These are phyloP conservation scores for Pemphredon lugubris DNA, from an alignment of 2,888 invertebrate species.

Conservation along the genomic window DNA sequence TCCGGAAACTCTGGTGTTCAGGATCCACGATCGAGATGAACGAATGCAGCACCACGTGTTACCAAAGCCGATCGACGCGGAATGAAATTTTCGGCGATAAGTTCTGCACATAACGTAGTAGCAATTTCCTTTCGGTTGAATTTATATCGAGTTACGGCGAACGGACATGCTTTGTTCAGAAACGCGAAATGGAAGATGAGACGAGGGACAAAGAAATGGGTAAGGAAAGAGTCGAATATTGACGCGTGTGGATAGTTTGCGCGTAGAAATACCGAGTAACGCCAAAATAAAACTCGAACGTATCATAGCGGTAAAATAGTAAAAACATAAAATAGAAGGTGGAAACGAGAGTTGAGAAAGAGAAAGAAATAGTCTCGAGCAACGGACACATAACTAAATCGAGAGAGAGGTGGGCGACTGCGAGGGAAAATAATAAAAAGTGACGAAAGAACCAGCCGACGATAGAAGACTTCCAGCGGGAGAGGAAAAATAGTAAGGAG, in stretches of 20 bases:
- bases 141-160: conserved; percentile 56
- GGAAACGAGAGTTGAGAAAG: not conserved
- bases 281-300: conserved; percentile 12
- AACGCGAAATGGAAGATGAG: conserved; percentile 22
- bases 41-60: not conserved
- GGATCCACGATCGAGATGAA: not conserved
- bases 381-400: too few species aligned
- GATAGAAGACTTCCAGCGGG: conserved; percentile 42
- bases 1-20: not conserved
- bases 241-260: too few species aligned
- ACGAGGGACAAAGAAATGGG: too few species aligned
- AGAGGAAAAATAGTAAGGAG: conserved; percentile 22
- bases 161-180: conserved; percentile 37
- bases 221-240: too few species aligned
- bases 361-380: too few species aligned
- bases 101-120: conserved; percentile 33
- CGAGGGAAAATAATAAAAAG: conserved; percentile 26
- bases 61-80: conserved; percentile 18
- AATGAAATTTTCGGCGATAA: conserved; percentile 14
- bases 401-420: conserved; percentile 24
- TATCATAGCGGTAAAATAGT: too few species aligned
- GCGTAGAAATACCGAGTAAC: conserved; percentile 18
- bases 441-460: conserved; percentile 13
- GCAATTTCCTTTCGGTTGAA: conserved; percentile 57
- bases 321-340: too few species aligned